These are phyloP conservation scores for Cheilosia urbana DNA, from an alignment of 2,888 invertebrate species.

Conservation along the genomic window DNA sequence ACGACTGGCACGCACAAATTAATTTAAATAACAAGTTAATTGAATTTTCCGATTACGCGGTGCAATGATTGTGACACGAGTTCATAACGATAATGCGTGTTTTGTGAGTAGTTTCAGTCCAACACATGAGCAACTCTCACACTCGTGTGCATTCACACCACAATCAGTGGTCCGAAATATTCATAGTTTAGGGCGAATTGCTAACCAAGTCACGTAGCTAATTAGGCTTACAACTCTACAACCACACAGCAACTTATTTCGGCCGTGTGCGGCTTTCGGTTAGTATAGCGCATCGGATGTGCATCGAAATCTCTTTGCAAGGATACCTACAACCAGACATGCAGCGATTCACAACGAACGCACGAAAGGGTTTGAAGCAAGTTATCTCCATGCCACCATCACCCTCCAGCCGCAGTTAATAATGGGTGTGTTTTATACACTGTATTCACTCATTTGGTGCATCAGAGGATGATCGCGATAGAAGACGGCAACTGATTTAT, in stretches of 20 bases:
- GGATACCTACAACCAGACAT: neutral
- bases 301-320: conserved; percentile 4
- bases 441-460: neutral
- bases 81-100: conserved; percentile 6
- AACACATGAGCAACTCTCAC: neutral
- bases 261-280: conserved; percentile 27
- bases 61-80: conserved; percentile 18
- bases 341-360: neutral
- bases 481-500: conserved; percentile 2
- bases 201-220: conserved; percentile 70
- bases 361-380: conserved; percentile 14
- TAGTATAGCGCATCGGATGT: conserved; percentile 12
- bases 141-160: conserved; percentile 3
- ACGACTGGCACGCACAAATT: conserved; percentile 17
- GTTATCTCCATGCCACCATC: neutral
- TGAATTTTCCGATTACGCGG: conserved; percentile 38
- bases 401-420: conserved; percentile 22
- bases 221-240: conserved; percentile 62
- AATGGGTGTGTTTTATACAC: conserved; percentile 7
- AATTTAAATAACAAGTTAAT: conserved; percentile 54
- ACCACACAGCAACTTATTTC: conserved; percentile 23
- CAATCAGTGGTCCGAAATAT: conserved; percentile 37
- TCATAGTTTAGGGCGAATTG: conserved; percentile 27
- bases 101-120: neutral
- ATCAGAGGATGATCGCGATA: neutral